Evolutionary conservation across 1,140 invertebrate genomes (phyloP), one percentile per base, ranked within the genome.

Genomic region (Bombus waltoni): DNA sequence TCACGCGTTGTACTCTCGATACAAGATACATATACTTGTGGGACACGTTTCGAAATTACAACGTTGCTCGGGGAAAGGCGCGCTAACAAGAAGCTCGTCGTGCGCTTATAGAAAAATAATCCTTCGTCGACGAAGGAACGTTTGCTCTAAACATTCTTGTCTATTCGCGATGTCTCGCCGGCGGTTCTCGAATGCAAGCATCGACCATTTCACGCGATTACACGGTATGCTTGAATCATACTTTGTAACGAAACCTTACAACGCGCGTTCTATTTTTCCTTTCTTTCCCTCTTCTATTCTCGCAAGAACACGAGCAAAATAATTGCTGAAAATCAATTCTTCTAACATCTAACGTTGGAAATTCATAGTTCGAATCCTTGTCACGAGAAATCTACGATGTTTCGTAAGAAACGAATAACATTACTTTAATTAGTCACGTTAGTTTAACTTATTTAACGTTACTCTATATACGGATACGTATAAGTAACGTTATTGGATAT

Each of bases 171-270:
- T 28, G 44, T 81, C 53, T 13, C 32, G 44, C 73, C 53, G 13
- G 0, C 35, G n/a, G n/a, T 59, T 71, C 53, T 15, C 53, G 22
- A 42, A 8, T 15, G 47, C 65, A 70, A 44, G 70, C 75, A 35
- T 84, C 40, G 28, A 78, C 35, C 47, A 84, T 71, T 78, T 78
- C 40, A 71, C 47, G 18, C 65, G 74, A 83, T 70, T 70, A 57
- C 5, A 8, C 28, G 15, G 1, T 4, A 28, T 25, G n/a, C 15
- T 75, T 53, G 44, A 66, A 78, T 78, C 44, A 77, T 65, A 22
- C 44, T 70, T 70, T 40, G 42, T 40, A 62, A 62, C 10, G 62
- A 47, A 68, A 38, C n/a, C 10, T 57, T 35, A 8, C 32, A 65
- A 35, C 42, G 8, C 1, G 35, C 11, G 25, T 3, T 76, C 32